Conservation (phyloP, 2,113 vertebrate genomes). For the Gyps fulvus region DNA sequence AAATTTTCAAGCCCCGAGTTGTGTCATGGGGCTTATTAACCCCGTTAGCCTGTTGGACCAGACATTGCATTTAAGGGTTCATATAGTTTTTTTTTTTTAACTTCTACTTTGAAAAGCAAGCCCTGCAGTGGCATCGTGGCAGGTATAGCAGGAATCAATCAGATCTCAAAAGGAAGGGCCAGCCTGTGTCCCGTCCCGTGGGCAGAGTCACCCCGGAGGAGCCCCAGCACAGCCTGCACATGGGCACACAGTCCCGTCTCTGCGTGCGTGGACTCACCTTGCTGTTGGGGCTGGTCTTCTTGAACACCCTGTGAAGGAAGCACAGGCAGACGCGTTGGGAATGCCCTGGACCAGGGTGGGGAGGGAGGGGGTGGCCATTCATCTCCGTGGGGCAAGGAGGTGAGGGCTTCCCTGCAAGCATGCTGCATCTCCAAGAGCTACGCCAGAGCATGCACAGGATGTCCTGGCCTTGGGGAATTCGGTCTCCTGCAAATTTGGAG, state of each 20-base stretch:
- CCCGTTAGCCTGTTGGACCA: neutral
- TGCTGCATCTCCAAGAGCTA: neutral
- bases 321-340: neutral
- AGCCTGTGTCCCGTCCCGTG: accelerated
- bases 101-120: neutral
- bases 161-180: neutral
- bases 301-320: constrained; percentile 78
- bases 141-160: neutral
- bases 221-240: neutral
- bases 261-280: constrained; percentile 65
- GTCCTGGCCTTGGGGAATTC: neutral
- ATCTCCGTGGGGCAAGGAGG: neutral
- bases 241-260: accelerated
- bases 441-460: accelerated
- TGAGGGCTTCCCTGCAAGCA: neutral
- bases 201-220: neutral
- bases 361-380: neutral
- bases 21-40: accelerated
- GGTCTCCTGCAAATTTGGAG: neutral
- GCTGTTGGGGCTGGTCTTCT: constrained; percentile 84
- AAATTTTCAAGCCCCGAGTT: no score
- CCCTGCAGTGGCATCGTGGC: accelerated
- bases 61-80: neutral
- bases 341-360: neutral
- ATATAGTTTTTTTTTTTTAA: accelerated